A percentile compares a stretch with the other conserved stretches of the same genome.
phyloP scores from a whole-genome alignment of 2,888 invertebrate genomes.

The Choreutis nemorana region DNA sequence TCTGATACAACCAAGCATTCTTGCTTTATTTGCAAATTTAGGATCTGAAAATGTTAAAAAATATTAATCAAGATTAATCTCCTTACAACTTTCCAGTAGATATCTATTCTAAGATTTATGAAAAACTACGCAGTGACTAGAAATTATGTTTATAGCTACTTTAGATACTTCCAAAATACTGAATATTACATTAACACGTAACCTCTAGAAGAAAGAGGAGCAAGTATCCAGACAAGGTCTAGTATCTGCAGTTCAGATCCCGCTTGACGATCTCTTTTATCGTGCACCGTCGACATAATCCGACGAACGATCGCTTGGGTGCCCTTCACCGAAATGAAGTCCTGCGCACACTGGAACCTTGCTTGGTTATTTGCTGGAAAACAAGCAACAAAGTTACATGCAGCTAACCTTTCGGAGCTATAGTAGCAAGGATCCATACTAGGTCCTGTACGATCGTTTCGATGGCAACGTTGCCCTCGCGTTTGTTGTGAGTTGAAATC shows the following conservation, averaged over 20 bases:
- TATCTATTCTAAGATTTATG: no score
- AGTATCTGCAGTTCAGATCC: slow-evolving; percentile 54
- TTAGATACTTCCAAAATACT: no score
- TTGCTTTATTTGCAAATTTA: slow-evolving; percentile 72
- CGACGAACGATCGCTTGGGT: slow-evolving; percentile 59
- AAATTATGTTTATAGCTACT: no score
- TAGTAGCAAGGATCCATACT: slow-evolving; percentile 68
- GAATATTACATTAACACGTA: slow-evolving; percentile 11
- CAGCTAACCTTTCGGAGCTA: slow-evolving; percentile 61
- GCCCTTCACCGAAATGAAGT: slow-evolving; percentile 55
- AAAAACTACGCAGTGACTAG: no score
- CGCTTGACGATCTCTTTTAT: slow-evolving; percentile 46
- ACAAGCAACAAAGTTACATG: no score
- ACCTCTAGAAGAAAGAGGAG: slow-evolving; percentile 61
- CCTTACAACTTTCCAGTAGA: no score
- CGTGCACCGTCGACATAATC: slow-evolving; percentile 47
- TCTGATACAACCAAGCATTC: slow-evolving; percentile 67
- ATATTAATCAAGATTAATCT: no score
- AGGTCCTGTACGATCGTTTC: slow-evolving; percentile 67
- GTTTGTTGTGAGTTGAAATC: slow-evolving; percentile 55
- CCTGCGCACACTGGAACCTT: slow-evolving; percentile 51
- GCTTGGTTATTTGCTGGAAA: slow-evolving; percentile 54
- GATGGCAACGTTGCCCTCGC: slow-evolving; percentile 53
- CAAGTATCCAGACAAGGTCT: slow-evolving; percentile 65
- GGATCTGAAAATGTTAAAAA: slow-evolving; percentile 65